These are phyloP conservation scores for Masnerella sp. DNA, from an alignment of 2,888 invertebrate species.

Conservation along the genomic window DNA sequence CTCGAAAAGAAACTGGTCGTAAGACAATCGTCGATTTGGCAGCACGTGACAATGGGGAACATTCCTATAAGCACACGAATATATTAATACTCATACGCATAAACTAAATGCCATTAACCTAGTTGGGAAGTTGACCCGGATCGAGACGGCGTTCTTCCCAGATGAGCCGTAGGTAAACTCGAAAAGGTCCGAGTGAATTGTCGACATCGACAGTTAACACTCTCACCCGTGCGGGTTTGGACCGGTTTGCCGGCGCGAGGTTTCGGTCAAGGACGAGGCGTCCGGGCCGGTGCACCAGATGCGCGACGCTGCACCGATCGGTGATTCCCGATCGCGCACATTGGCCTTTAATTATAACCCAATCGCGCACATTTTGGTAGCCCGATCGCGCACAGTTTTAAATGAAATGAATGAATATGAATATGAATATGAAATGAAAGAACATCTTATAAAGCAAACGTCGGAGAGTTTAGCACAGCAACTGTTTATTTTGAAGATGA, in stretches of 20 bases:
- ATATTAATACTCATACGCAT: slow-evolving; percentile 51
- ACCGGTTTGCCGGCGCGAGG: slow-evolving; percentile 40
- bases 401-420: too few species aligned
- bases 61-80: slow-evolving; percentile 41
- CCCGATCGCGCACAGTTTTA: too few species aligned
- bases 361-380: too few species aligned
- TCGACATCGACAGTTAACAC: slow-evolving; percentile 57
- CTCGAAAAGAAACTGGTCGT: slow-evolving; percentile 1
- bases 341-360: too few species aligned
- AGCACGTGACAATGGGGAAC: slow-evolving; percentile 46
- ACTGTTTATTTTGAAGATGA: too few species aligned
- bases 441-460: too few species aligned
- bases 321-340: too few species aligned
- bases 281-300: slow-evolving; percentile 22
- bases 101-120: slow-evolving; percentile 53
- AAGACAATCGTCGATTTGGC: slow-evolving; percentile 28
- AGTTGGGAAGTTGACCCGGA: slow-evolving; percentile 54
- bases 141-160: slow-evolving; percentile 48
- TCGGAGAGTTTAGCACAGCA: too few species aligned
- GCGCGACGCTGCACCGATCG: slow-evolving; percentile 26
- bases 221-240: slow-evolving; percentile 52
- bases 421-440: too few species aligned
- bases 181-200: slow-evolving; percentile 54
- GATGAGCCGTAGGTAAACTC: slow-evolving; percentile 52
- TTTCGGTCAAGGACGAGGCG: slow-evolving; percentile 51